Evolutionary conservation across 2,888 invertebrate genomes (phyloP).

Genomic region (Pyrocoelia pectoralis): DNA sequence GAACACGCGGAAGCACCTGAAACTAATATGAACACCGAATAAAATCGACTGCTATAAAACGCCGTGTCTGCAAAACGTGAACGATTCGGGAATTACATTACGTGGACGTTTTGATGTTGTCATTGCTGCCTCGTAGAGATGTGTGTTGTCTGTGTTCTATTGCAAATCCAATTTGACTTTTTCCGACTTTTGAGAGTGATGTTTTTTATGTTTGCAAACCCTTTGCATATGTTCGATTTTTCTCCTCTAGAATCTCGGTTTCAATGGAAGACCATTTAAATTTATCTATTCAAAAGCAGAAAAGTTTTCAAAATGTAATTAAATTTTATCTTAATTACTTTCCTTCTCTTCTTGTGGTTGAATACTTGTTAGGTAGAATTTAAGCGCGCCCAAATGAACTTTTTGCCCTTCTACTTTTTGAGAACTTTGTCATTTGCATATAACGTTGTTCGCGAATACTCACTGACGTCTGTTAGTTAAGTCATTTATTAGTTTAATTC

Average conservation of each 20-base stretch:
- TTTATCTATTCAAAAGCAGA: slow-evolving; percentile 10
- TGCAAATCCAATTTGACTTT: slow-evolving; percentile 40
- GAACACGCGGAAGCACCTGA: slow-evolving; percentile 40
- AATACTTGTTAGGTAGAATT: slow-evolving; percentile 10
- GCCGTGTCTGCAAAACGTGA: slow-evolving; percentile 48
- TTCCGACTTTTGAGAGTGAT: slow-evolving; percentile 22
- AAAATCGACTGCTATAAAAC: slow-evolving; percentile 47
- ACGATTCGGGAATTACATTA: slow-evolving; percentile 50
- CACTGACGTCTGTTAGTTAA: background rate
- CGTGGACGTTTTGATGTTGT: slow-evolving; percentile 35
- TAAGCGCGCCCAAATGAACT: background rate
- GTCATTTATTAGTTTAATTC: background rate
- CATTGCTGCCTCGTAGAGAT: slow-evolving; percentile 37
- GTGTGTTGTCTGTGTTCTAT: slow-evolving; percentile 41
- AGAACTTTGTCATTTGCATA: slow-evolving; percentile 7
- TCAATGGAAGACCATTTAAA: background rate
- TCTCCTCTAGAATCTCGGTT: background rate
- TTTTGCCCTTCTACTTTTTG: slow-evolving; percentile 5
- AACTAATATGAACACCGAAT: slow-evolving; percentile 39
- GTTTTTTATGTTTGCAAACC: slow-evolving; percentile 19
- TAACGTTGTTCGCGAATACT: background rate
- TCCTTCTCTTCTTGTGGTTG: slow-evolving; percentile 16
- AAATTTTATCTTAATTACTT: slow-evolving; percentile 30
- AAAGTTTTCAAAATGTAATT: slow-evolving; percentile 21
- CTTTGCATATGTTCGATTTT: slow-evolving; percentile 20